Percentiles rank a stretch among this genome's conserved stretches.
Conservation (phyloP, 2,888 invertebrate genomes). For the Venusia cambrica region DNA sequence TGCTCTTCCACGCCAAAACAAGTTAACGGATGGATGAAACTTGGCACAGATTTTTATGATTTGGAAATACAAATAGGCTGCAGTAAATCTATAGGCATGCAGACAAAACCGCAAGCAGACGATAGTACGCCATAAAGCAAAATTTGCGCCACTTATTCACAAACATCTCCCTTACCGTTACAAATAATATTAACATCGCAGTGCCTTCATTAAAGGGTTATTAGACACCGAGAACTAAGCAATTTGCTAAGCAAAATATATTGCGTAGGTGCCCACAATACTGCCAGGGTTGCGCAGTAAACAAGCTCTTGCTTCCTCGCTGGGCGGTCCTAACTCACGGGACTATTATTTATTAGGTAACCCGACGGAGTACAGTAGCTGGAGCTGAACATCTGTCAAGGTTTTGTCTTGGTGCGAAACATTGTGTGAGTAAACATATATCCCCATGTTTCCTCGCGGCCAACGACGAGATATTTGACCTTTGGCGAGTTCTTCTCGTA, state of each 20-base stretch:
- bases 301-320: constrained; percentile 69
- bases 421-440: no score
- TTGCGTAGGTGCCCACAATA: constrained; percentile 74
- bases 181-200: constrained; percentile 36
- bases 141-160: constrained; percentile 12
- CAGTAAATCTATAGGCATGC: no score
- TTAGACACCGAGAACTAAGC: constrained; percentile 72
- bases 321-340: constrained; percentile 77
- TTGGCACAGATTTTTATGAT: no score
- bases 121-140: constrained; percentile 11
- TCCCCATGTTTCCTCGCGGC: no score
- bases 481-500: no score
- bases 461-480: no score
- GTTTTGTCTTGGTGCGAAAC: constrained; percentile 25
- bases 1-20: no score
- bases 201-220: constrained; percentile 76
- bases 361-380: constrained; percentile 58
- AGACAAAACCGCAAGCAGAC: no score
- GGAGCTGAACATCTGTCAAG: constrained; percentile 53
- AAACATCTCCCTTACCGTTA: constrained; percentile 26
- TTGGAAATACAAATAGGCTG: no score
- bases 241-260: constrained; percentile 79
- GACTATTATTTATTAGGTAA: constrained; percentile 75
- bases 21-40: no score
- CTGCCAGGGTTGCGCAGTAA: constrained; percentile 65